These are phyloP conservation scores for Chiloscyllium plagiosum DNA, from an alignment of 2,113 vertebrate genomes.

Conservation along the genomic window DNA sequence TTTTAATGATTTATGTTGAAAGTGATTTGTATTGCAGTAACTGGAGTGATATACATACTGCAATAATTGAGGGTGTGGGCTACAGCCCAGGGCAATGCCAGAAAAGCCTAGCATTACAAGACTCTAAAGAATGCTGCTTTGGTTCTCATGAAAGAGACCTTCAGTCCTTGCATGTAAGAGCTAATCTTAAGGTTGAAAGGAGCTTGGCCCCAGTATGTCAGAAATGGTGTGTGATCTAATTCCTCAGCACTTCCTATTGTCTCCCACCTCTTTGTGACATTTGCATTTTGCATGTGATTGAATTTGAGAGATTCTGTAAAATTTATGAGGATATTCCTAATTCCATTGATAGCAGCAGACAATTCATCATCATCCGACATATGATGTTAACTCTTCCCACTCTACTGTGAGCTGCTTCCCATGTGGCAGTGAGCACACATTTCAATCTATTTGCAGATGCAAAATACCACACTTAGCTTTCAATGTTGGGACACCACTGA, in stretches of 20 bases:
- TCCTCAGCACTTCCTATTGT: background rate
- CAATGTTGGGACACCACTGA: background rate
- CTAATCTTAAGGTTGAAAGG: constrained; percentile 19
- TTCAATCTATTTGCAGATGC: too few relatives aligned
- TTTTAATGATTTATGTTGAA: constrained; percentile 1
- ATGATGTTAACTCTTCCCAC: background rate
- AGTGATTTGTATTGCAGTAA: constrained; percentile 6
- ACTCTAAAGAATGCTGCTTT: background rate
- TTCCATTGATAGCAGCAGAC: constrained; percentile 26
- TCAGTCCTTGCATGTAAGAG: background rate
- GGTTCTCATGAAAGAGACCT: background rate
- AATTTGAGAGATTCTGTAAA: constrained; percentile 25
- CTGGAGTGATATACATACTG: background rate
- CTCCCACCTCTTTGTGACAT: background rate
- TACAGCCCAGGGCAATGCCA: background rate
- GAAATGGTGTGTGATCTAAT: constrained; percentile 25
- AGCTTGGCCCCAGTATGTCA: background rate
- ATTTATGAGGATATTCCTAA: constrained; percentile 32
- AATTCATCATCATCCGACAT: constrained; percentile 16
- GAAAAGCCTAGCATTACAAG: background rate
- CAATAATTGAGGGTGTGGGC: constrained; percentile 11
- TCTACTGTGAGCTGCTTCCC: background rate
- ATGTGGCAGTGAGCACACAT: background rate
- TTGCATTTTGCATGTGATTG: constrained; percentile 34
- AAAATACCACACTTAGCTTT: background rate